These are phyloP conservation scores for Copidosoma aretas DNA, from an alignment of 2,888 invertebrate species.

Conservation along the genomic window DNA sequence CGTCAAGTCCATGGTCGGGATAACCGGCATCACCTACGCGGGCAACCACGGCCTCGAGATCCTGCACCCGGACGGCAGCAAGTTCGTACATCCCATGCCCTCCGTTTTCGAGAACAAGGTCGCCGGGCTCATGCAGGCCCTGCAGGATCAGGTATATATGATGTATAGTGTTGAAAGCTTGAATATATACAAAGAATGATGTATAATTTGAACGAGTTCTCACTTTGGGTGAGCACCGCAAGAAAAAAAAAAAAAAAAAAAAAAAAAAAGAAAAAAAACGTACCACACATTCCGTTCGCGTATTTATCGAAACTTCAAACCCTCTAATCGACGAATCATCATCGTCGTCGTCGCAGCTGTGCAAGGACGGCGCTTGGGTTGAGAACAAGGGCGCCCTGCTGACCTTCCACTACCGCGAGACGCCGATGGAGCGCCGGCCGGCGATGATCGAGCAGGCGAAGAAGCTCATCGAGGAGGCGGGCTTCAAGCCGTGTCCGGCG, in stretches of 20 bases:
- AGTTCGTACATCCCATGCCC: constrained; percentile 91
- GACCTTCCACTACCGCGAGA: constrained; percentile 88
- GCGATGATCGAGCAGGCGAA: constrained; percentile 76
- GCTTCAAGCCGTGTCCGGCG: constrained; percentile 80
- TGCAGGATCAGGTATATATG: constrained; percentile 87
- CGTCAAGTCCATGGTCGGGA: constrained; percentile 89
- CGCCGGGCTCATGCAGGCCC: constrained; percentile 75
- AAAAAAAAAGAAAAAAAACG: too few species aligned
- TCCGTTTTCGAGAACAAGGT: constrained; percentile 83
- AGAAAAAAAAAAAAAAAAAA: too few species aligned
- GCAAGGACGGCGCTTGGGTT: constrained; percentile 89
- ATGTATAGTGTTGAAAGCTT: too few species aligned
- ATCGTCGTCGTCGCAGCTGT: constrained; percentile 67
- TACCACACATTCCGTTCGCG: too few species aligned
- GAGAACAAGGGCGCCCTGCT: constrained; percentile 88
- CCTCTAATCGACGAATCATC: not conserved
- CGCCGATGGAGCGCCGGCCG: constrained; percentile 73
- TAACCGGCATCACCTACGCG: constrained; percentile 89
- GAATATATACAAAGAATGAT: too few species aligned
- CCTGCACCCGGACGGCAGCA: constrained; percentile 87
- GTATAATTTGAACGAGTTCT: too few species aligned
- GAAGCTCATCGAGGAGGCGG: constrained; percentile 75
- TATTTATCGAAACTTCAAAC: too few species aligned
- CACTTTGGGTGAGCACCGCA: too few species aligned
- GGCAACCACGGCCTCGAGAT: constrained; percentile 90